A percentile compares a stretch with the other conserved stretches of the same genome.
phyloP scores from a whole-genome alignment of 2,797 vertebrate species.

The Parauchenoglanis ngamensis region DNA sequence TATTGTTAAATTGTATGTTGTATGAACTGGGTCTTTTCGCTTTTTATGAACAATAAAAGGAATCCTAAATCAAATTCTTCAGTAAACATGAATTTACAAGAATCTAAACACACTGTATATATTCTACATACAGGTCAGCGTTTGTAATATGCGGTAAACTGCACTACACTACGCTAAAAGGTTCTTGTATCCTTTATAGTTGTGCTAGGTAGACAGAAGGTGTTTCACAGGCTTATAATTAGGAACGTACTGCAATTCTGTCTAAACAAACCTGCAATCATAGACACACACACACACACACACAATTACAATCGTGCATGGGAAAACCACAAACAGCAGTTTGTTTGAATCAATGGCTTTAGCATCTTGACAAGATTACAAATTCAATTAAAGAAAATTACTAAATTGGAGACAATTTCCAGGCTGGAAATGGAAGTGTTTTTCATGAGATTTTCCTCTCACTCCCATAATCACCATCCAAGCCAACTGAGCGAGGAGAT shows the following conservation, averaged over 20 bases:
- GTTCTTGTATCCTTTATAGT: neutral
- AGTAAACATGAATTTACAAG: neutral
- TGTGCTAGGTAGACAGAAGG: neutral
- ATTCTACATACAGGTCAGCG: neutral
- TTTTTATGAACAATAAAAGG: no score
- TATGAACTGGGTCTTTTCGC: neutral
- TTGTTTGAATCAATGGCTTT: conserved; percentile 9
- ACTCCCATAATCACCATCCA: neutral
- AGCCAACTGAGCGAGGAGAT: neutral
- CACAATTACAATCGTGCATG: neutral
- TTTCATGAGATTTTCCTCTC: conserved; percentile 32
- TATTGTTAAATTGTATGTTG: neutral
- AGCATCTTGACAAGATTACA: conserved; percentile 20
- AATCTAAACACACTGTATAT: neutral
- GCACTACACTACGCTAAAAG: neutral
- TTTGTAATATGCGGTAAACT: neutral
- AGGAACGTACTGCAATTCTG: neutral
- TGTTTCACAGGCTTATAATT: conserved; percentile 8
- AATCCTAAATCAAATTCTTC: neutral
- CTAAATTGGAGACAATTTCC: conserved; percentile 41
- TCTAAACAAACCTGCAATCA: conserved; percentile 13
- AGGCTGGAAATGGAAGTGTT: conserved; percentile 25
- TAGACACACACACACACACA: neutral
- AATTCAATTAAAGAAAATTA: conserved; percentile 39
- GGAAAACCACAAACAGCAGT: conserved; percentile 23